A percentile compares a stretch with the other conserved stretches of the same genome.
Conservation (phyloP, 2,888 invertebrate genomes). For the Thereva nobilitata region DNA sequence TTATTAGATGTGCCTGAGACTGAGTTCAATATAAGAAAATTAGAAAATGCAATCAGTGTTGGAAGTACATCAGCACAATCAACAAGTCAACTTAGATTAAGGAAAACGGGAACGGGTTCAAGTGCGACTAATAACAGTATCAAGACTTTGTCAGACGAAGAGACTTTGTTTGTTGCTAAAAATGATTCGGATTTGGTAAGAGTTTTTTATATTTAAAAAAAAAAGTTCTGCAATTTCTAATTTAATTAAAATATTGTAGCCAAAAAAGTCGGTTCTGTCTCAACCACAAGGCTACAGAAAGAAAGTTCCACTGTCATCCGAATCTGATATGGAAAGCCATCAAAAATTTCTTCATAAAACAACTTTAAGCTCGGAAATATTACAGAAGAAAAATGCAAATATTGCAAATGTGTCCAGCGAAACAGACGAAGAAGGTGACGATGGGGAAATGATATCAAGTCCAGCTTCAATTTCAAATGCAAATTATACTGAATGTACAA, state of each 20-base stretch:
- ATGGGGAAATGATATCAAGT: slow-evolving; percentile 66
- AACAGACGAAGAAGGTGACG: slow-evolving; percentile 60
- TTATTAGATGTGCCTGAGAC: background rate
- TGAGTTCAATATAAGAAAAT: background rate
- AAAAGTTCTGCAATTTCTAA: background rate
- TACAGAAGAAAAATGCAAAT: slow-evolving; percentile 12
- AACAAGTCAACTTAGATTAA: slow-evolving; percentile 9
- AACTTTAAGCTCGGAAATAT: background rate
- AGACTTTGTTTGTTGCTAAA: slow-evolving; percentile 11
- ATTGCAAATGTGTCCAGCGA: slow-evolving; percentile 49
- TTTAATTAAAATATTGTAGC: background rate
- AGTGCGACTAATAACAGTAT: background rate
- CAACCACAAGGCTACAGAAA: slow-evolving; percentile 25
- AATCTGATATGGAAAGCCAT: slow-evolving; percentile 45
- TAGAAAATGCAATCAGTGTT: background rate
- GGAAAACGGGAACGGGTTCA: background rate
- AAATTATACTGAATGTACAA: slow-evolving; percentile 62
- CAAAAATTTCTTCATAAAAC: slow-evolving; percentile 12
- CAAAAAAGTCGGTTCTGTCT: background rate
- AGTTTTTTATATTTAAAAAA: background rate
- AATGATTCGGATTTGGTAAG: slow-evolving; percentile 26
- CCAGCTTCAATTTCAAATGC: slow-evolving; percentile 59
- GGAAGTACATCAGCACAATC: background rate
- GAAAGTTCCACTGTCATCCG: slow-evolving; percentile 44
- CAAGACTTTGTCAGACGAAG: slow-evolving; percentile 2